Conservation (phyloP, 2,797 vertebrate genomes). For the Typhlichthys eigenmanni region DNA sequence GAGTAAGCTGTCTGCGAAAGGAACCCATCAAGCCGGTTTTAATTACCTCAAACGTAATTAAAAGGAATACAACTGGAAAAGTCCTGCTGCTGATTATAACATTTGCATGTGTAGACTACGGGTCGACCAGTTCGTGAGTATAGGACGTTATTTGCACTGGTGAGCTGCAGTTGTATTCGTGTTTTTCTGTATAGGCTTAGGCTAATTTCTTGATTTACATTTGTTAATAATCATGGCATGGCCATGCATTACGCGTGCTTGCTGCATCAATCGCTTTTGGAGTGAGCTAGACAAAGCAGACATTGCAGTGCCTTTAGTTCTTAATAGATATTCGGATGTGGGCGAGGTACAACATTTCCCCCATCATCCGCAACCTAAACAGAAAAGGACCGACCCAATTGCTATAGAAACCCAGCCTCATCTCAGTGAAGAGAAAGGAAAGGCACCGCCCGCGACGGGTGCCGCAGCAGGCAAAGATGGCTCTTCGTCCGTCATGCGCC, state of each 20-base stretch:
- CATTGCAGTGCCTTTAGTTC: slow-evolving; percentile 95
- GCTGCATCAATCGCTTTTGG: slow-evolving; percentile 98
- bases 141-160: slow-evolving; percentile 35
- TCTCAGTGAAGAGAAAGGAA: slow-evolving; percentile 73
- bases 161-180: neutral
- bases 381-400: slow-evolving; percentile 65
- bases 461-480: slow-evolving; percentile 67
- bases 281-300: slow-evolving; percentile 96
- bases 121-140: slow-evolving; percentile 54
- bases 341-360: slow-evolving; percentile 82
- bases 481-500: slow-evolving; percentile 90
- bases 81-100: slow-evolving; percentile 42
- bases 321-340: slow-evolving; percentile 93
- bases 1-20: slow-evolving; percentile 40
- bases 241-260: slow-evolving; percentile 97
- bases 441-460: slow-evolving; percentile 64
- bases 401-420: slow-evolving; percentile 85
- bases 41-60: slow-evolving; percentile 2
- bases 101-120: slow-evolving; percentile 23
- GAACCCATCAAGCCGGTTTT: slow-evolving; percentile 25
- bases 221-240: slow-evolving; percentile 85
- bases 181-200: neutral
- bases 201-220: neutral
- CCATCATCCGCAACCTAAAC: slow-evolving; percentile 72
- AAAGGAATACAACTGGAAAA: slow-evolving; percentile 23